Evolutionary conservation across 2,888 invertebrate genomes (phyloP).

Genomic region (Parapristionchus giblindavisi): DNA sequence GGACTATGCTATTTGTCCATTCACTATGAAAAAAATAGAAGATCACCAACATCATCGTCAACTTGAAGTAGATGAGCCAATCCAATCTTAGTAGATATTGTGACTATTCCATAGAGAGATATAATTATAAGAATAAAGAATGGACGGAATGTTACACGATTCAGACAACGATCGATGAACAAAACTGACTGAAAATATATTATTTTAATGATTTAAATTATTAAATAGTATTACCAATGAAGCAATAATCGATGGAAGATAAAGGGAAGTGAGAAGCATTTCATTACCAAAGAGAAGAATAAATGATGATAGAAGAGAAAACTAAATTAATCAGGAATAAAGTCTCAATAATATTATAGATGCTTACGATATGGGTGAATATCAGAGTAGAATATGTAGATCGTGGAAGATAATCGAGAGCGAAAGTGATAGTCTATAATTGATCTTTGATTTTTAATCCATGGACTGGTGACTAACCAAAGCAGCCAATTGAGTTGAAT

Average conservation of each 20-base stretch:
- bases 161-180: constrained; percentile 40
- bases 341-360: not conserved
- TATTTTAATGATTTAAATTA: not conserved
- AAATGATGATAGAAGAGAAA: constrained; percentile 72
- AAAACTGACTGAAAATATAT: constrained; percentile 47
- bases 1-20: not conserved
- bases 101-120: constrained; percentile 11
- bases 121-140: constrained; percentile 45
- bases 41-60: constrained; percentile 71
- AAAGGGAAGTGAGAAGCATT: constrained; percentile 75
- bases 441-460: not conserved
- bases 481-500: constrained; percentile 81
- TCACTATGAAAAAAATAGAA: too few relatives aligned
- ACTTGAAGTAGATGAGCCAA: constrained; percentile 62
- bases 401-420: constrained; percentile 71
- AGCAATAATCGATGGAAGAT: constrained; percentile 71
- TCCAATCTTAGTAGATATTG: constrained; percentile 15
- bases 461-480: constrained; percentile 77
- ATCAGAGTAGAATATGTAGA: constrained; percentile 71
- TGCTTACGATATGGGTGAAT: constrained; percentile 72
- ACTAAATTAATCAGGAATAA: constrained; percentile 64
- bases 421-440: constrained; percentile 66
- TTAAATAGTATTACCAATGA: constrained; percentile 49
- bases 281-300: constrained; percentile 75
- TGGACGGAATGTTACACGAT: constrained; percentile 50